These are phyloP conservation scores for Brachynemurus nebulosus DNA, from an alignment of 2,888 invertebrate species.

Conservation along the genomic window DNA sequence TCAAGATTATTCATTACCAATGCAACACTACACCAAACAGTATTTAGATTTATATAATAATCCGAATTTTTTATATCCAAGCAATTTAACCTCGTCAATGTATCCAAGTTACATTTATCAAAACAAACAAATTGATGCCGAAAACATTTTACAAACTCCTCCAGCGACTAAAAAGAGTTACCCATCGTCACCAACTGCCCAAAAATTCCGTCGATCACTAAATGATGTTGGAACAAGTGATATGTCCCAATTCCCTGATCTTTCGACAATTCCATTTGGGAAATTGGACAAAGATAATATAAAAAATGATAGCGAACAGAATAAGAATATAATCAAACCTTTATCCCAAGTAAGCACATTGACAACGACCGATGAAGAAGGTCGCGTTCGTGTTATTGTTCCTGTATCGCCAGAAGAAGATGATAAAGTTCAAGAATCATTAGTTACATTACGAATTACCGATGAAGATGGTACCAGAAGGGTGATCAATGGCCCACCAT, in stretches of 20 bases:
- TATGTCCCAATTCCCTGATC: background rate
- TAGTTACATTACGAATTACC: conserved; percentile 42
- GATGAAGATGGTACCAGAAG: conserved; percentile 35
- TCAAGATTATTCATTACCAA: conserved; percentile 18
- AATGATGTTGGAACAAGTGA: conserved; percentile 2
- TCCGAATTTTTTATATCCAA: conserved; percentile 21
- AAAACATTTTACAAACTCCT: conserved; percentile 24
- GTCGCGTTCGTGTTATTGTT: conserved; percentile 46
- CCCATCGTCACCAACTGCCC: conserved; percentile 21
- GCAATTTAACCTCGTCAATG: conserved; percentile 5
- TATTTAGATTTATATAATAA: conserved; percentile 22
- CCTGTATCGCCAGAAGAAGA: conserved; percentile 36
- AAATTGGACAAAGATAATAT: background rate
- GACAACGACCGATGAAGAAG: conserved; percentile 45
- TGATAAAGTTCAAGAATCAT: conserved; percentile 24
- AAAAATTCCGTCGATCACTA: conserved; percentile 25
- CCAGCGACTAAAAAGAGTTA: conserved; percentile 29
- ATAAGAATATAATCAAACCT: conserved; percentile 48
- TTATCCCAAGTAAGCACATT: conserved; percentile 47
- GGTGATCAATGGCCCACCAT: conserved; percentile 41
- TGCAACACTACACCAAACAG: conserved; percentile 21
- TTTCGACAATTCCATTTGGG: background rate
- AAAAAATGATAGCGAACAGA: conserved; percentile 1
- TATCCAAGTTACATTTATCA: conserved; percentile 9
- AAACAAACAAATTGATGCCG: conserved; percentile 9